Evolutionary conservation across 2,888 invertebrate species (phyloP), one percentile per base, ranked within the genome.

Genomic region (Eremobia ochroleuca): DNA sequence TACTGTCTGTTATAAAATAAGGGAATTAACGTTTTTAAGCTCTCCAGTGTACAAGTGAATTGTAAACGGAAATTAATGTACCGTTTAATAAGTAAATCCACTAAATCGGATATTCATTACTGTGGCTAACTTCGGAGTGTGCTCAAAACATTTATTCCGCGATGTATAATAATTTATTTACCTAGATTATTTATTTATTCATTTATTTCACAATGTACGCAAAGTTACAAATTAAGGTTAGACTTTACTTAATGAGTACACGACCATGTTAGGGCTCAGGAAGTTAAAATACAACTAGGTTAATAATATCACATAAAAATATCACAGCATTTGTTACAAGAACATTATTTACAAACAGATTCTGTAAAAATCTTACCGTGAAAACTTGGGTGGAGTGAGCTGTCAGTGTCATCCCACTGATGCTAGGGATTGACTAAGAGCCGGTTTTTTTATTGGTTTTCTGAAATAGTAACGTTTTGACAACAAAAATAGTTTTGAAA

Each of bases 11-110:
- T 65, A 28, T 65, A 40, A 65, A 73, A 59, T 58, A 73, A 65
- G 78, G 78, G 65, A 81, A 78, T 78, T 58, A 81, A 65, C 40
- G 43, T 81, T 52, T 76, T 78, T 40, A 65, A 58, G 6, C 58
- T 81, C 18, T 40, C 1, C 46, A 62, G 15, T 1, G 6, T 40
- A 2, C 49, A 49, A 65, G 43, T 77, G 55, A 79, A 52, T 58
- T 64, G 64, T 49, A 34, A 81, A 78, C 55, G 34, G 18, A 79
- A 52, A 40, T 73, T 9, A 62, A 73, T 82, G 31, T 81, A 37
- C 62, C 81, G 43, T 66, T 8, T 31, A 46, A 43, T 28, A 73
- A 59, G 52, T 66, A 52, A 66, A 81, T 66, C 21, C 43, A 46
- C n/a, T 46, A 59, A 37, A 66, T 66, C 11, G 81, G 37, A 78